Percentiles rank a stretch among this genome's conserved stretches.
phyloP scores from a whole-genome alignment of 2,113 vertebrate genomes.

The Ploceus nigricollis region DNA sequence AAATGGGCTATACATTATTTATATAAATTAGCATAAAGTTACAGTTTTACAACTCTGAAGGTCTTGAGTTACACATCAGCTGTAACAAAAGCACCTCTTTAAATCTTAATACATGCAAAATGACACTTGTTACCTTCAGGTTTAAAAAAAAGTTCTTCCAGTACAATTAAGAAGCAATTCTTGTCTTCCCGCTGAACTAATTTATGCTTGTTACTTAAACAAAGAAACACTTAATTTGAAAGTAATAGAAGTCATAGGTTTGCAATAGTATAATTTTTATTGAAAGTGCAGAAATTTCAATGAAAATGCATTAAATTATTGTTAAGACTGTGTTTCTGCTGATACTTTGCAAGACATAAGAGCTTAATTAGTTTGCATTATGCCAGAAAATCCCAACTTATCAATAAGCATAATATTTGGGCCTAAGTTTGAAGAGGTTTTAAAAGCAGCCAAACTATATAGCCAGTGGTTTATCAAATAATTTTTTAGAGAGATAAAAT shows the following conservation, averaged over 20 bases:
- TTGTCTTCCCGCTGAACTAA: not conserved
- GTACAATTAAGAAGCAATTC: slow-evolving; percentile 22
- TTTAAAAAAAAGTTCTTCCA: not conserved
- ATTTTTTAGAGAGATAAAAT: not conserved
- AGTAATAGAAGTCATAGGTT: not conserved
- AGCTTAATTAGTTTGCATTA: not conserved
- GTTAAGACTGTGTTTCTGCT: not conserved
- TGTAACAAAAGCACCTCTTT: slow-evolving; percentile 25
- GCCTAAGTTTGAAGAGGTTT: not conserved
- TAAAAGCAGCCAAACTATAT: not conserved
- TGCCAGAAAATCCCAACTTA: not conserved
- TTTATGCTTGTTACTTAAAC: not conserved
- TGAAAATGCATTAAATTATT: not conserved
- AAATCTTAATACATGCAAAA: slow-evolving; percentile 58
- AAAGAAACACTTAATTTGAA: not conserved
- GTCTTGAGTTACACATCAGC: slow-evolving; percentile 47
- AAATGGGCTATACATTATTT: slow-evolving; percentile 31
- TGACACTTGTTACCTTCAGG: slow-evolving; percentile 29
- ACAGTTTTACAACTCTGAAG: slow-evolving; percentile 44
- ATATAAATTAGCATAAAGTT: slow-evolving; percentile 48
- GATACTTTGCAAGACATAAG: not conserved
- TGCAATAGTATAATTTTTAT: not conserved
- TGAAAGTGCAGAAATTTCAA: not conserved
- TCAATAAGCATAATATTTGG: not conserved
- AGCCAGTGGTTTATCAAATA: not conserved